A percentile compares a stretch with the other conserved stretches of the same genome.
phyloP scores from a whole-genome alignment of 1,140 invertebrate species.

The Papilio helenus region DNA sequence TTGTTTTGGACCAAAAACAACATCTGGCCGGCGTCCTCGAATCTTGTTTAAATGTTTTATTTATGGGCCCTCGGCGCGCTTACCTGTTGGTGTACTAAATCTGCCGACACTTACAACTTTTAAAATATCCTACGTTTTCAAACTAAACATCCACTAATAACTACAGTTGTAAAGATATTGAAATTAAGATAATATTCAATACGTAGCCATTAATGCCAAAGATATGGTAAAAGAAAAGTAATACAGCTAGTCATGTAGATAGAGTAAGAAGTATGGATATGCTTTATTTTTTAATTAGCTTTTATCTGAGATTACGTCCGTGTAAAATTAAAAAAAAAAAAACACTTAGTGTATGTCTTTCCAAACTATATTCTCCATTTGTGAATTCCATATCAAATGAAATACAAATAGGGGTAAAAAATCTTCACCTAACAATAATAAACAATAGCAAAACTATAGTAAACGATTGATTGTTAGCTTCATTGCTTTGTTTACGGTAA shows the following conservation, averaged over 20 bases:
- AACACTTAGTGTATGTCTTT: too few species aligned
- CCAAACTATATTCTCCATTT: too few species aligned
- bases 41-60: slow-evolving; percentile 39
- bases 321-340: too few species aligned
- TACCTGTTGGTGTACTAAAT: slow-evolving; percentile 30
- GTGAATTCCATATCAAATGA: too few species aligned
- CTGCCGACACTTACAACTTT: slow-evolving; percentile 1
- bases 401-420: background rate
- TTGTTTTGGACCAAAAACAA: slow-evolving; percentile 27
- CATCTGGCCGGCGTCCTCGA: slow-evolving; percentile 35
- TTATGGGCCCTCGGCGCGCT: slow-evolving; percentile 30
- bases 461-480: slow-evolving; percentile 10
- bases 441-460: background rate
- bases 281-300: too few species aligned
- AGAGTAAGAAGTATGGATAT: background rate
- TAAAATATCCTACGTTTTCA: background rate
- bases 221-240: background rate
- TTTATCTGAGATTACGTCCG: too few species aligned
- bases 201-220: background rate
- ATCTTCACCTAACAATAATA: background rate
- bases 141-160: background rate
- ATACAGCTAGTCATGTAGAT: background rate
- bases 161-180: background rate
- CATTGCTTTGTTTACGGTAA: background rate
- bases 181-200: background rate